A percentile compares a stretch with the other conserved stretches of the same genome.
These are phyloP conservation scores for Cartodere bifasciata DNA, from an alignment of 2,888 invertebrate species.

Conservation along the genomic window DNA sequence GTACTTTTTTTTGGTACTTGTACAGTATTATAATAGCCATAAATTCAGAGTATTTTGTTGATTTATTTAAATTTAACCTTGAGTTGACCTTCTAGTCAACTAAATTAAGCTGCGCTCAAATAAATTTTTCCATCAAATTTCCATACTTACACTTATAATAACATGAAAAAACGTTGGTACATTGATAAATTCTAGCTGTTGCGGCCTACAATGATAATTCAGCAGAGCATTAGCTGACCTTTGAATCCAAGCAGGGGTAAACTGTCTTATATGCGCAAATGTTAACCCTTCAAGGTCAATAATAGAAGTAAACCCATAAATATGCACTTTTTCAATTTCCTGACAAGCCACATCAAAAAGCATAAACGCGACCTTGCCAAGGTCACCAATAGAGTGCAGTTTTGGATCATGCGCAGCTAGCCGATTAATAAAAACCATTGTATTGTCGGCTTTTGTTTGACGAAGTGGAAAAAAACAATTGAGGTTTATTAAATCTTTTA, in stretches of 20 bases:
- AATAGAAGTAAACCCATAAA: conserved; percentile 44
- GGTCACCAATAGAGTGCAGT: conserved; percentile 42
- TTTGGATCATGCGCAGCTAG: conserved; percentile 46
- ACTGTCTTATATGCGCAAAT: conserved; percentile 43
- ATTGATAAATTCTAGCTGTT: conserved; percentile 54
- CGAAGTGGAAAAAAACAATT: conserved; percentile 46
- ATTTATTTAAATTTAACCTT: too few relatives aligned
- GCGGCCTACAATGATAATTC: conserved; percentile 55
- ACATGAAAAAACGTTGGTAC: conserved; percentile 53
- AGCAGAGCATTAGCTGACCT: conserved; percentile 52
- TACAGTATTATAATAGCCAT: too few relatives aligned
- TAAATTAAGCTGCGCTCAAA: too few relatives aligned
- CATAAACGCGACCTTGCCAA: conserved; percentile 52
- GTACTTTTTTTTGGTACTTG: too few relatives aligned
- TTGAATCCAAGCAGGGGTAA: conserved; percentile 44
- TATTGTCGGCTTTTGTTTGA: conserved; percentile 31
- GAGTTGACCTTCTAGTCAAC: too few relatives aligned
- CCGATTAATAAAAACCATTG: conserved; percentile 44
- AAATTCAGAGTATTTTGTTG: too few relatives aligned
- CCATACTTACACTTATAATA: neutral
- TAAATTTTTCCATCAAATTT: too few relatives aligned
- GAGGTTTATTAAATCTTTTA: conserved; percentile 39
- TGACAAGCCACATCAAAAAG: conserved; percentile 43
- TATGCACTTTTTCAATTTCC: conserved; percentile 35
- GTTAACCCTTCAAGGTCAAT: conserved; percentile 47